Conservation (phyloP, 1,140 invertebrate genomes). For the Drosophila kanapiae region DNA sequence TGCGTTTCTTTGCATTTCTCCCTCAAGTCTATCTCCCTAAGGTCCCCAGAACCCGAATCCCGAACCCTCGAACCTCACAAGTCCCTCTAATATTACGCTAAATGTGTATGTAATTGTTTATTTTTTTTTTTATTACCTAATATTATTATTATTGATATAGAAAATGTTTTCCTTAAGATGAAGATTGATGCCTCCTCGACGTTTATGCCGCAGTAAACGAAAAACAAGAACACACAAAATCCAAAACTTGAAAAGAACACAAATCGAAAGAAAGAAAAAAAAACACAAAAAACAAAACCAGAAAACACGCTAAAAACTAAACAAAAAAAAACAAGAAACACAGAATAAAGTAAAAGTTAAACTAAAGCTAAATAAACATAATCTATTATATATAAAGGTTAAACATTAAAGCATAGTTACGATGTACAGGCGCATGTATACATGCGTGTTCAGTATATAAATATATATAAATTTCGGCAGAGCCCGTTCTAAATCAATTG, state of each 20-base stretch:
- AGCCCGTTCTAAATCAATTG: constrained; percentile 66
- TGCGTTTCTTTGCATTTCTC: constrained; percentile 80
- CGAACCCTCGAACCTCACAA: too few relatives aligned
- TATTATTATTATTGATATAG: constrained; percentile 71
- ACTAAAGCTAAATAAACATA: constrained; percentile 39
- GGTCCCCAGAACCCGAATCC: background rate
- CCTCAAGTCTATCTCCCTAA: constrained; percentile 6
- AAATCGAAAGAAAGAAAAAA: constrained; percentile 1
- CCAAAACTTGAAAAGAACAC: constrained; percentile 37
- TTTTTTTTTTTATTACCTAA: constrained; percentile 54
- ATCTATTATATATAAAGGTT: constrained; percentile 30
- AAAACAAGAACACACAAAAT: constrained; percentile 38
- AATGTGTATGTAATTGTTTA: constrained; percentile 69
- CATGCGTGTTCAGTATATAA: constrained; percentile 30
- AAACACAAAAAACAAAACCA: constrained; percentile 8
- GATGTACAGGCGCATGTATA: constrained; percentile 38
- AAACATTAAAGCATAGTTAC: constrained; percentile 43
- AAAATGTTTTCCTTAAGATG: constrained; percentile 77
- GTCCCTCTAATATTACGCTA: constrained; percentile 44
- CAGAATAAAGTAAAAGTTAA: constrained; percentile 45
- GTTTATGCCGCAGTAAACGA: constrained; percentile 65
- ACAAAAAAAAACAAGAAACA: constrained; percentile 19
- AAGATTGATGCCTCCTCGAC: constrained; percentile 45
- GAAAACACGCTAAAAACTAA: constrained; percentile 11
- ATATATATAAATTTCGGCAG: constrained; percentile 35